phyloP scores from a whole-genome alignment of 2,797 vertebrate genomes.

The Hephaestus fuliginosus region DNA sequence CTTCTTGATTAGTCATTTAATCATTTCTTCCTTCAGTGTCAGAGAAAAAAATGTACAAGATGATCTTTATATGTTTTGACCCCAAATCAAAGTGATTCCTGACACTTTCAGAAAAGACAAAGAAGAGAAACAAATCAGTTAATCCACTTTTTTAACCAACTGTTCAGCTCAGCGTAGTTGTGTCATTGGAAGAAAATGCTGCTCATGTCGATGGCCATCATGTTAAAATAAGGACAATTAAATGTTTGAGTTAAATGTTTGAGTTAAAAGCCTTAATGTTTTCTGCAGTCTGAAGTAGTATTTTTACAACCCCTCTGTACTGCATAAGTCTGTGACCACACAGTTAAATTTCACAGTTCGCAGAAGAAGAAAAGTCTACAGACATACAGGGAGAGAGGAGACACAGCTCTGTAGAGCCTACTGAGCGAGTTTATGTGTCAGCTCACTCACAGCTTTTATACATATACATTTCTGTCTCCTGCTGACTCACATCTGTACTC shows the following conservation, averaged over 20 bases:
- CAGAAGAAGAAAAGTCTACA: background rate
- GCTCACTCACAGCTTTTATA: background rate
- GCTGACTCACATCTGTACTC: background rate
- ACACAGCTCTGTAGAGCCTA: no score
- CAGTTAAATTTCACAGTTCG: background rate
- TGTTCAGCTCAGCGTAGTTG: background rate
- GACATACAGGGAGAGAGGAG: background rate
- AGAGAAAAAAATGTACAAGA: no score
- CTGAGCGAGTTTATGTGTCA: background rate
- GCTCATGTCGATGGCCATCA: background rate
- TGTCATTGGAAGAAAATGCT: background rate
- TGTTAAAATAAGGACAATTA: no score
- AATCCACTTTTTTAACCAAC: background rate
- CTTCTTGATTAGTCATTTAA: background rate
- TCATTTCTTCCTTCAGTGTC: background rate
- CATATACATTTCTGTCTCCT: background rate
- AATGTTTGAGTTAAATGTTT: background rate
- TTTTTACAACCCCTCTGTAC: background rate
- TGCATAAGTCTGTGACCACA: no score
- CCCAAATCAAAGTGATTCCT: background rate
- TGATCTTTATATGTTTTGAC: background rate
- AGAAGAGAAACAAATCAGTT: background rate
- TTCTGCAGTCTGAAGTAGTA: background rate
- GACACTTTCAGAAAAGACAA: background rate
- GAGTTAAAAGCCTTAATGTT: constrained; percentile 1